A percentile compares a stretch with the other conserved stretches of the same genome.
Evolutionary conservation across 92 coral and sea anemone species (phyloP).

Genomic region (Parazoanthus atlanticus): DNA sequence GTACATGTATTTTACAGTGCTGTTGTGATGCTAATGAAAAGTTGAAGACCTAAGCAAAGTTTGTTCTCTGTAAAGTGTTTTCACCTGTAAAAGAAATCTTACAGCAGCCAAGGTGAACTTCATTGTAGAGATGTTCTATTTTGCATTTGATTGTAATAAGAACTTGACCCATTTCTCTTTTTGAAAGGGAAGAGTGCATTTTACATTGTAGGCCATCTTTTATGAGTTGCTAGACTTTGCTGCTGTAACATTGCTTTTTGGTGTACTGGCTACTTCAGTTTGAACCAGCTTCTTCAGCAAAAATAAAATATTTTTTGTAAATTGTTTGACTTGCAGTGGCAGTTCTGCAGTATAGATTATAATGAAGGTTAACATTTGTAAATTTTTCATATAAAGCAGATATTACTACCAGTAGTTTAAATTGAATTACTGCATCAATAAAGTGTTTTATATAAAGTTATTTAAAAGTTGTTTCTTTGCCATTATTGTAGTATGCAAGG

Average conservation of each 20-base stretch:
- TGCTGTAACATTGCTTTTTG: constrained; percentile 23
- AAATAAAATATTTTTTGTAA: constrained; percentile 40
- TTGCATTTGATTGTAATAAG: not conserved
- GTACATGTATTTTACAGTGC: constrained; percentile 20
- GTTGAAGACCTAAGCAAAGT: not conserved
- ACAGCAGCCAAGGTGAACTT: constrained; percentile 7
- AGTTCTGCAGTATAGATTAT: not conserved
- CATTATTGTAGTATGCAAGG: not conserved
- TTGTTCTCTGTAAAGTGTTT: not conserved
- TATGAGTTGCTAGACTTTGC: not conserved
- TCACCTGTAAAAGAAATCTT: not conserved
- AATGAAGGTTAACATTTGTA: constrained; percentile 15
- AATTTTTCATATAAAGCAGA: constrained; percentile 10
- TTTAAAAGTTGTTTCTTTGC: not conserved
- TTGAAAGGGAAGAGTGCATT: not conserved
- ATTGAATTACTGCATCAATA: constrained; percentile 21
- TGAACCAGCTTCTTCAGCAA: not conserved
- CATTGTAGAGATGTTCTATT: not conserved
- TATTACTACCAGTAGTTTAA: not conserved
- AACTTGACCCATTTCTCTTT: not conserved
- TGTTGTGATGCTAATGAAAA: not conserved
- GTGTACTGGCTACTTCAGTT: not conserved
- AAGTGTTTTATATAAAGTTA: constrained; percentile 17
- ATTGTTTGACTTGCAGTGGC: constrained; percentile 14
- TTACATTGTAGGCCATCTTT: not conserved